A percentile compares a stretch with the other conserved stretches of the same genome.
Evolutionary conservation across 2,113 vertebrate species (phyloP).

Genomic region (Chauna torquata): DNA sequence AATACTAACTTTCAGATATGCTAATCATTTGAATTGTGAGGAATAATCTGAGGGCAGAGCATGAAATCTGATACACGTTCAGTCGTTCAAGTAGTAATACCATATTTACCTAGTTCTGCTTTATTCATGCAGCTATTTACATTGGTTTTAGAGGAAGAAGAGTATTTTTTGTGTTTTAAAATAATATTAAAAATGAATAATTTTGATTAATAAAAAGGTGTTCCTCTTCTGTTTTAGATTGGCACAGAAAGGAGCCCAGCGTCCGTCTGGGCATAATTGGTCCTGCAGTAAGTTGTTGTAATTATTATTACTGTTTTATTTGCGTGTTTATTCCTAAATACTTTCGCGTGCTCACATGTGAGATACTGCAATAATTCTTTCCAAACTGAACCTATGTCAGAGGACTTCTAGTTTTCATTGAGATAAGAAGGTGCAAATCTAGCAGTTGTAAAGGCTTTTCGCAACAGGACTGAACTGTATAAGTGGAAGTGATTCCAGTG

Average conservation of each 20-base stretch:
- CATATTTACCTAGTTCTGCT: background rate
- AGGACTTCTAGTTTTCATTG: background rate
- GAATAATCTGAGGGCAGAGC: background rate
- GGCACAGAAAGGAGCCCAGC: constrained; percentile 81
- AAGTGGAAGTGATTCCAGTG: background rate
- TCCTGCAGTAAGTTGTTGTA: constrained; percentile 78
- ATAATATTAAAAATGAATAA: background rate
- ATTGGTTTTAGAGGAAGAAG: background rate
- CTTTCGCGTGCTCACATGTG: background rate
- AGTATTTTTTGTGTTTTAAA: background rate
- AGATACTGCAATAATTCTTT: background rate
- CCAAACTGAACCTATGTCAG: background rate
- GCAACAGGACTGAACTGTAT: background rate
- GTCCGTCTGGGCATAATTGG: constrained; percentile 88
- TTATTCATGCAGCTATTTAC: background rate
- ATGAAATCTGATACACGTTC: background rate
- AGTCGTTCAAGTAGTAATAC: background rate
- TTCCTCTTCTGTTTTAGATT: constrained; percentile 77
- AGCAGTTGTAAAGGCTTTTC: background rate
- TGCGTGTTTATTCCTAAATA: background rate
- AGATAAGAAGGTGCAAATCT: background rate
- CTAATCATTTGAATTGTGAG: constrained; percentile 4
- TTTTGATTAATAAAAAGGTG: background rate
- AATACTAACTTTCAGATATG: background rate
- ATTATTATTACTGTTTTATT: background rate